Percentiles rank a stretch among this genome's conserved stretches.
Evolutionary conservation across 2,888 invertebrate genomes (phyloP).

Genomic region (Ochlodes sylvanus): DNA sequence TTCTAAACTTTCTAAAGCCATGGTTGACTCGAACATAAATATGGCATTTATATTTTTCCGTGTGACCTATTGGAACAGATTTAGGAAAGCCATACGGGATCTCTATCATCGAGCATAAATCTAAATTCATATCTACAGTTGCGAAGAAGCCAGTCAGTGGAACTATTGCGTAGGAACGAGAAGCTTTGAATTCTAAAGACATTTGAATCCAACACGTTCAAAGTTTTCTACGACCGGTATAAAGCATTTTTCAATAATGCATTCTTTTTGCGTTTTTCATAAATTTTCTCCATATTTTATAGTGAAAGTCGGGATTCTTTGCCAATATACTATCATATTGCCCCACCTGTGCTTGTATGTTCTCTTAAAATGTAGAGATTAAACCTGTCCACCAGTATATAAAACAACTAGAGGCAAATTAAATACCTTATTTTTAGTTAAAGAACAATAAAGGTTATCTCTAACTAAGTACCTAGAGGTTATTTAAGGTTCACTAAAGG

Average conservation of each 20-base stretch:
- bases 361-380: background rate
- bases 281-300: conserved; percentile 2
- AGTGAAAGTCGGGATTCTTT: background rate
- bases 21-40: background rate
- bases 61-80: conserved; percentile 4
- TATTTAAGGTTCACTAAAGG: too few relatives aligned
- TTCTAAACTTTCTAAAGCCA: too few relatives aligned
- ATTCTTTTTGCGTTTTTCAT: conserved; percentile 3
- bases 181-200: conserved; percentile 34
- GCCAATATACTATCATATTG: background rate
- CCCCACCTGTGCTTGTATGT: background rate
- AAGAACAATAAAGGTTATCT: too few relatives aligned
- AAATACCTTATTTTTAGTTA: too few relatives aligned
- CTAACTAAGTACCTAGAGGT: too few relatives aligned
- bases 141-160: conserved; percentile 16
- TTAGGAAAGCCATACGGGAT: conserved; percentile 6
- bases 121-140: conserved; percentile 33
- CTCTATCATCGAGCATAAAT: conserved; percentile 20
- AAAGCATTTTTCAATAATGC: conserved; percentile 36
- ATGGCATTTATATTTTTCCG: background rate
- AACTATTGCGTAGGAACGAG: conserved; percentile 21
- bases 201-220: conserved; percentile 31
- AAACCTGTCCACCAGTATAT: too few relatives aligned
- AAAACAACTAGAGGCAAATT: too few relatives aligned
- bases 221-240: conserved; percentile 27